phyloP scores from a whole-genome alignment of 2,888 invertebrate species.

The Trachelus troglodyta region DNA sequence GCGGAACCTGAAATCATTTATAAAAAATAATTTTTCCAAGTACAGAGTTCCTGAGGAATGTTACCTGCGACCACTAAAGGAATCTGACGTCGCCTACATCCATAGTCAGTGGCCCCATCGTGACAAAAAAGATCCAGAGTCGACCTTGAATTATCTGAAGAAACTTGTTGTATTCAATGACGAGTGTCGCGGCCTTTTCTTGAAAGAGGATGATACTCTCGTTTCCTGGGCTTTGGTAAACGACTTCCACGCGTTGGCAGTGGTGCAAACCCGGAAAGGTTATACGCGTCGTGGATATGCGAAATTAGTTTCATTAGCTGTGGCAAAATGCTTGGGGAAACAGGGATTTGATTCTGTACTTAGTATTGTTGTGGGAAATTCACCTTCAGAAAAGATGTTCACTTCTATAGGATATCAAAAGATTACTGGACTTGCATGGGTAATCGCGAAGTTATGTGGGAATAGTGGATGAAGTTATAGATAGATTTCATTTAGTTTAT shows the following conservation, averaged over 20 bases:
- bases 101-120: conserved; percentile 59
- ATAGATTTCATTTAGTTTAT: no score
- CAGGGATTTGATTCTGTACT: conserved; percentile 51
- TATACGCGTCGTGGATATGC: conserved; percentile 62
- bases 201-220: conserved; percentile 53
- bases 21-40: conserved; percentile 1
- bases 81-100: conserved; percentile 47
- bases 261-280: conserved; percentile 57
- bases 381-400: conserved; percentile 56
- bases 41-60: conserved; percentile 55
- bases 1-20: background rate
- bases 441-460: no score
- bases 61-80: conserved; percentile 50
- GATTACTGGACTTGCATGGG: no score
- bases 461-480: no score
- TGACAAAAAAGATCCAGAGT: conserved; percentile 45
- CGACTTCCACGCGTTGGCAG: conserved; percentile 54
- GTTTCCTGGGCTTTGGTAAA: conserved; percentile 61
- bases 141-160: conserved; percentile 37
- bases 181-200: conserved; percentile 56
- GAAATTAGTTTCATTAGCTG: conserved; percentile 50
- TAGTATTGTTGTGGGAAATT: conserved; percentile 54
- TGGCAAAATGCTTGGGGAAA: conserved; percentile 56
- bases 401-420: no score
- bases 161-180: conserved; percentile 56